phyloP scores from a whole-genome alignment of 2,797 vertebrate species.

The Urosaurus nigricauda region DNA sequence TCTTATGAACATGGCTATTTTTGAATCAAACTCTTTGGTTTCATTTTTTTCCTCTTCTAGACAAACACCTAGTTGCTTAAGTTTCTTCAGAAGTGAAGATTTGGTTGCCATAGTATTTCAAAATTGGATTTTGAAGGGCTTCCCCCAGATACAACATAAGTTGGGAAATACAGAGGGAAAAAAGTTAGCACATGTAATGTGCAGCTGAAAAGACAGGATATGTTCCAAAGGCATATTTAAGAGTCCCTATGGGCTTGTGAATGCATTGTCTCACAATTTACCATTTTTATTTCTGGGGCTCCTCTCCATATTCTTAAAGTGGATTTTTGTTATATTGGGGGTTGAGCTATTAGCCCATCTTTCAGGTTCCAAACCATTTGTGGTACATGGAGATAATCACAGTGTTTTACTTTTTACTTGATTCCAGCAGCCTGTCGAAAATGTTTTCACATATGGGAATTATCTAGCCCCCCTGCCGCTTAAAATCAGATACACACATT shows the following conservation, averaged over 20 bases:
- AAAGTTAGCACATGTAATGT: not conserved
- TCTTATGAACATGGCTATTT: not conserved
- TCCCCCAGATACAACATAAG: constrained; percentile 15
- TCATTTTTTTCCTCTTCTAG: not conserved
- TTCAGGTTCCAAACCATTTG: not conserved
- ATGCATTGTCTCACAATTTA: not conserved
- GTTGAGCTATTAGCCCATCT: not conserved
- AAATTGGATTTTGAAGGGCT: constrained; percentile 29
- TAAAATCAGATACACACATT: not conserved
- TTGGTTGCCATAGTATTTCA: not conserved
- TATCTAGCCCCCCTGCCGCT: not conserved
- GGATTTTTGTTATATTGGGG: not conserved
- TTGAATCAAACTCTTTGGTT: constrained; percentile 2
- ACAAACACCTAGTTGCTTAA: constrained; percentile 7
- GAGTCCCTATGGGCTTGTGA: not conserved
- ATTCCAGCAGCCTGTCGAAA: constrained; percentile 1
- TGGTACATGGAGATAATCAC: not conserved
- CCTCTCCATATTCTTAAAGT: not conserved
- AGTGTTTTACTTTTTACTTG: too few species aligned
- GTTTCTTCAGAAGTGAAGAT: constrained; percentile 1
- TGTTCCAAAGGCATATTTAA: not conserved
- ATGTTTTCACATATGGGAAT: not conserved
- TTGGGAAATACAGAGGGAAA: constrained; percentile 13
- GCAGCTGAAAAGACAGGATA: constrained; percentile 10
- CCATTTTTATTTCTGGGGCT: not conserved